Evolutionary conservation across 30 jellyfish, hydroid and myxozoan genomes (phyloP), one percentile per base, ranked within the genome.

Genomic region (Aurelia sp.): DNA sequence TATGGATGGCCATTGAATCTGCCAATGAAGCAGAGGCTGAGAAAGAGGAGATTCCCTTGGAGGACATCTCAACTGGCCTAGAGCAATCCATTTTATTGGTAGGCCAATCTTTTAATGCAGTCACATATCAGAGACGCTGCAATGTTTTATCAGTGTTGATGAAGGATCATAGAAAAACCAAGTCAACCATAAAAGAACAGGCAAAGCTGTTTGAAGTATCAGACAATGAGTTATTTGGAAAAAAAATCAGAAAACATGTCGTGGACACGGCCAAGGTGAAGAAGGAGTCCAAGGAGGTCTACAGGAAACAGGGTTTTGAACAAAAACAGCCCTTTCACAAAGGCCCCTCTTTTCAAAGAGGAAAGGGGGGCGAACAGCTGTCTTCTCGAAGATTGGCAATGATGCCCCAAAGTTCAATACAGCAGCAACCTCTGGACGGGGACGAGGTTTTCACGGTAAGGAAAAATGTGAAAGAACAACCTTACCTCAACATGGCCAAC

Each of bases 311-410:
- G 41, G 79, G 79, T 12, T 8, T 8, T 16, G 58, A 67, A 67
- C 3, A 4, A 30, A 67, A 67, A 67, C 60, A 2, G 58, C 79
- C 79, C 79, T 67, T 67, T 67, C 79, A 22, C 59, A 67, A 67
- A 30, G 79, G 79, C 79, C 79, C 79, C 79, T 67, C 79, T 67
- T 67, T 67, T 4, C 79, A 67, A 8, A 67, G 79, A 67, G 59
- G 58, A 67, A 67, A 9, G 79, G 79, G 33, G 74, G 74, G 74
- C 74, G 27, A 67, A 67, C 58, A 67, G 79, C 24, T 0, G 60
- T 67, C 58, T 67, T 67, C 21, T 67, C 58, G 4, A 67, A 67
- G 41, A 1, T 60, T 1, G 41, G 30, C 16, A 27, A 27, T 27
- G 75, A 21, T 21, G 2, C 13, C 30, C 75, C 20, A 63, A 17